Percentiles rank a stretch among this genome's conserved stretches.
These are phyloP conservation scores for Volucella zonaria DNA, from an alignment of 2,888 invertebrate genomes.

Conservation along the genomic window DNA sequence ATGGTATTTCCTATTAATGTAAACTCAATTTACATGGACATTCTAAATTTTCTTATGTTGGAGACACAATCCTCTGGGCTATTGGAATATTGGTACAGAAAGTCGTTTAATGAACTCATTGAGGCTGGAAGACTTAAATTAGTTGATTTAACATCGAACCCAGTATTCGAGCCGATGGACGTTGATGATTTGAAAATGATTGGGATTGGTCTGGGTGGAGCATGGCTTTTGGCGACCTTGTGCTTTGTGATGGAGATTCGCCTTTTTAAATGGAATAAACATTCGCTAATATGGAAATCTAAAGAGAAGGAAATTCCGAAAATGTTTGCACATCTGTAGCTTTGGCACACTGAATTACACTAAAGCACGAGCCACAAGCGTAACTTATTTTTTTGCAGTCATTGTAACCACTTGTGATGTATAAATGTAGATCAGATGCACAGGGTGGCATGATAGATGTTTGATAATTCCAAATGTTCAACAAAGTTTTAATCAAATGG, in stretches of 20 bases:
- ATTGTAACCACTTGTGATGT: not conserved
- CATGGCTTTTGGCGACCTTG: slow-evolving; percentile 69
- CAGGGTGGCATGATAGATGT: not conserved
- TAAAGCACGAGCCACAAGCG: slow-evolving; percentile 25
- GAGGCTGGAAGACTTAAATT: slow-evolving; percentile 75
- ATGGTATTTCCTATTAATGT: slow-evolving; percentile 78
- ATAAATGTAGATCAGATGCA: not conserved
- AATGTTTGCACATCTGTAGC: slow-evolving; percentile 22
- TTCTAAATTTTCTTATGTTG: slow-evolving; percentile 76
- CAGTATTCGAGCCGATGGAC: slow-evolving; percentile 76
- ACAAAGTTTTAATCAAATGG: too few relatives aligned
- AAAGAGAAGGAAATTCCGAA: slow-evolving; percentile 35
- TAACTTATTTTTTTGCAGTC: not conserved
- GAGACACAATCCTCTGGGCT: slow-evolving; percentile 76
- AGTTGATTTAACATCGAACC: slow-evolving; percentile 75
- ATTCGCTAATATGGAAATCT: slow-evolving; percentile 3
- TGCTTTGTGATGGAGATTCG: slow-evolving; percentile 71
- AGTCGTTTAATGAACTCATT: slow-evolving; percentile 76
- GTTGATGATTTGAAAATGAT: slow-evolving; percentile 77
- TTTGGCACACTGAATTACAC: slow-evolving; percentile 22
- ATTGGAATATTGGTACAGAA: slow-evolving; percentile 74
- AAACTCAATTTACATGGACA: slow-evolving; percentile 77
- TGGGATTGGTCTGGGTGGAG: slow-evolving; percentile 76
- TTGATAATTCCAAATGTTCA: too few relatives aligned
- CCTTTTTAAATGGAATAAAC: slow-evolving; percentile 1